These are phyloP conservation scores for Puntigrus tetrazona DNA, from an alignment of 2,113 vertebrate species.

Conservation along the genomic window DNA sequence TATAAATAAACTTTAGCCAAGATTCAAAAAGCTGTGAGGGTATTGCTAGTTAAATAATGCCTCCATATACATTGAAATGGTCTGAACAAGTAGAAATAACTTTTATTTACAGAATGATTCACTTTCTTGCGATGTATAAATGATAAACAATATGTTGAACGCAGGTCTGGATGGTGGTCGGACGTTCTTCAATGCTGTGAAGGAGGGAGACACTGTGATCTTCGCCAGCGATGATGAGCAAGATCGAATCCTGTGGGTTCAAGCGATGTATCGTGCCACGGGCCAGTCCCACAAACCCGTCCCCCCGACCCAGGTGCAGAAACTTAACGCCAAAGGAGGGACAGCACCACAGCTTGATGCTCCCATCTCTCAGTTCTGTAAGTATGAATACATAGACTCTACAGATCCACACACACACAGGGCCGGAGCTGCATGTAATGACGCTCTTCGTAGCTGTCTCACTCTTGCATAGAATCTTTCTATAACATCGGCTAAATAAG, in stretches of 20 bases:
- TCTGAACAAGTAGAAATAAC: background rate
- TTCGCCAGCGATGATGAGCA: constrained; percentile 98
- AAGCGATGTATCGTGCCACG: constrained; percentile 98
- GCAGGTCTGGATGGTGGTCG: constrained; percentile 94
- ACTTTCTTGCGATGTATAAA: background rate
- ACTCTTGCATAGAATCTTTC: background rate
- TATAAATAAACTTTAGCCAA: background rate
- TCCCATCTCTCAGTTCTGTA: constrained; percentile 99
- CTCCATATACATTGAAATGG: background rate
- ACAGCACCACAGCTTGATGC: constrained; percentile 93
- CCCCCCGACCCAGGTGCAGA: constrained; percentile 97
- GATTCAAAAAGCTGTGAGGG: background rate
- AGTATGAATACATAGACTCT: constrained; percentile 70
- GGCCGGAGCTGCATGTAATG: background rate
- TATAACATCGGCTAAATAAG: background rate
- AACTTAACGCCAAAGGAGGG: constrained; percentile 93
- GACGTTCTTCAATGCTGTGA: constrained; percentile 97
- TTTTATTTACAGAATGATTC: background rate
- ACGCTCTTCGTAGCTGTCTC: background rate
- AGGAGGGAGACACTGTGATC: constrained; percentile 98
- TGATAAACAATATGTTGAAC: constrained; percentile 8
- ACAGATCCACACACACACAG: constrained; percentile 15
- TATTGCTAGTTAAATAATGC: background rate
- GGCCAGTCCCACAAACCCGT: constrained; percentile 98
- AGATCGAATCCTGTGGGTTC: constrained; percentile 98